Evolutionary conservation across 2,888 invertebrate genomes (phyloP).

Genomic region (Eupithecia tripunctaria): DNA sequence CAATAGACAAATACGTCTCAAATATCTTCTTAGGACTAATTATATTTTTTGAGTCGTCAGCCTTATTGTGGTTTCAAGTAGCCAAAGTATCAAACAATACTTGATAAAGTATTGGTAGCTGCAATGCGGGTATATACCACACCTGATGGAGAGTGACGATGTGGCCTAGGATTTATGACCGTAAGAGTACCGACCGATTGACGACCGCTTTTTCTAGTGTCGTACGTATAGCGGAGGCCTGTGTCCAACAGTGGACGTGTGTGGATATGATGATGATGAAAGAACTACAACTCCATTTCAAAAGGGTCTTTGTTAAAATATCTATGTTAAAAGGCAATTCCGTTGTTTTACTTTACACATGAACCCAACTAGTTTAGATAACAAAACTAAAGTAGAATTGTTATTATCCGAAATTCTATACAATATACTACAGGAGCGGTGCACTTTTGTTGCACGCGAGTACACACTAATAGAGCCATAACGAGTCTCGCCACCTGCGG

Average conservation of each 20-base stretch:
- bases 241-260: too few relatives aligned
- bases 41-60: too few relatives aligned
- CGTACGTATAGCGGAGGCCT: too few relatives aligned
- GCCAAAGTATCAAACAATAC: background rate
- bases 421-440: background rate
- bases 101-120: background rate
- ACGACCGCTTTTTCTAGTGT: too few relatives aligned
- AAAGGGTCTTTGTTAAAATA: background rate
- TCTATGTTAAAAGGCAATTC: background rate
- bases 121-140: too few relatives aligned
- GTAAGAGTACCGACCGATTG: too few relatives aligned
- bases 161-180: too few relatives aligned
- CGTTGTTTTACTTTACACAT: background rate
- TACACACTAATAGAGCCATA: conserved; percentile 48
- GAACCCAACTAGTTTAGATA: conserved; percentile 9
- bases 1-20: too few relatives aligned
- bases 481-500: conserved; percentile 52
- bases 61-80: background rate
- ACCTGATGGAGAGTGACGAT: too few relatives aligned
- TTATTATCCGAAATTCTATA: conserved; percentile 17
- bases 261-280: too few relatives aligned
- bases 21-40: too few relatives aligned
- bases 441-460: conserved; percentile 33
- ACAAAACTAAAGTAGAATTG: conserved; percentile 9
- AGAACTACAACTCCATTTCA: background rate